phyloP scores from a whole-genome alignment of 92 coral and sea anemone genomes.

The Zoanthus sansibaricus region DNA sequence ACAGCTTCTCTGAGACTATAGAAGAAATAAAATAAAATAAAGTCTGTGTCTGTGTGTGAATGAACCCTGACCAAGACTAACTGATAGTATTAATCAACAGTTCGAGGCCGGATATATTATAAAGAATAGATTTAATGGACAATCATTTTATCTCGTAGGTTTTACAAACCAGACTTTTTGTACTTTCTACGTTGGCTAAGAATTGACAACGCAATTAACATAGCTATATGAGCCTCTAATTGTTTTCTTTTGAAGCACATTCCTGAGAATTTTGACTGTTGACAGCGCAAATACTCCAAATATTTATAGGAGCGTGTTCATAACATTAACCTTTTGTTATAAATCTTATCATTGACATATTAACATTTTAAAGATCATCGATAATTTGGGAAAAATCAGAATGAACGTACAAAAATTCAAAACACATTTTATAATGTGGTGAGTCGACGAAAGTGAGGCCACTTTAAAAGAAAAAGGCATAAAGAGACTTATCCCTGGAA shows the following conservation, averaged over 20 bases:
- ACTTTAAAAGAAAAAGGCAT: neutral
- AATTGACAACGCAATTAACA: neutral
- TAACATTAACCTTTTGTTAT: neutral
- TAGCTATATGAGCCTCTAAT: neutral
- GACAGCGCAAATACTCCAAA: neutral
- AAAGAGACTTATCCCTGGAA: neutral
- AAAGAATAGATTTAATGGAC: neutral
- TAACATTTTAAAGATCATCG: neutral
- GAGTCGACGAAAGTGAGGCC: neutral
- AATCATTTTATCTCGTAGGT: neutral
- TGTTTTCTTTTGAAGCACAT: neutral
- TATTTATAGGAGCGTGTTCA: neutral
- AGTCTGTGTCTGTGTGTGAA: too few relatives aligned
- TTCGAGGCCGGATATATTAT: constrained; percentile 9
- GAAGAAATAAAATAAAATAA: too few relatives aligned
- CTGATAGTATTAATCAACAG: neutral
- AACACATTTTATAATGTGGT: neutral
- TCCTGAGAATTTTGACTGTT: neutral
- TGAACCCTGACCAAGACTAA: too few relatives aligned
- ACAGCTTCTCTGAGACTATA: too few relatives aligned
- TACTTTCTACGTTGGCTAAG: neutral
- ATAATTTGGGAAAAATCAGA: constrained; percentile 9
- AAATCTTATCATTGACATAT: neutral
- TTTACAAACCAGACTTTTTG: neutral
- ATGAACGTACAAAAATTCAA: constrained; percentile 16